These are phyloP conservation scores for Amphiura filiformis DNA, from an alignment of 35 echinoderm and acorn worm species.

Conservation along the genomic window DNA sequence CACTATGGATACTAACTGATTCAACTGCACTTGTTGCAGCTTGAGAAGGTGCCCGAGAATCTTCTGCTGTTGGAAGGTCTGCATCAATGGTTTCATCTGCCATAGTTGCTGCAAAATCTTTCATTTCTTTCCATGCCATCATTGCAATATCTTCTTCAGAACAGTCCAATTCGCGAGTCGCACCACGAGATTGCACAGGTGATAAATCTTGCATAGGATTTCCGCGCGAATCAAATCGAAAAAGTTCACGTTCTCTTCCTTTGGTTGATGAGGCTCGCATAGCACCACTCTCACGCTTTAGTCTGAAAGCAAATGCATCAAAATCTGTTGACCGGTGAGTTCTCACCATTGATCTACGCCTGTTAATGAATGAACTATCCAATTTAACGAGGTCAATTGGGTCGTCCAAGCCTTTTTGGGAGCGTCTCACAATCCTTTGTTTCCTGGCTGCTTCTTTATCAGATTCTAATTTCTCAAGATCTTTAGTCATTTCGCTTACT, in stretches of 20 bases:
- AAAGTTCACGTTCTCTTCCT: not conserved
- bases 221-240: not conserved
- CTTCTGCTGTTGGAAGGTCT: not conserved
- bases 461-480: constrained; percentile 50
- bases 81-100: not conserved
- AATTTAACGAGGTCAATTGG: not conserved
- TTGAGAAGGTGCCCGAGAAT: not conserved
- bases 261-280: not conserved
- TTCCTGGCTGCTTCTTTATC: constrained; percentile 44
- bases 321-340: constrained; percentile 25
- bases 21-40: not conserved
- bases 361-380: not conserved
- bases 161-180: not conserved
- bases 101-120: not conserved
- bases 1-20: not conserved
- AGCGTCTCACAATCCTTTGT: not conserved
- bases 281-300: constrained; percentile 7
- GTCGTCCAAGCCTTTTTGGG: not conserved
- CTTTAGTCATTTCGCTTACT: constrained; percentile 63
- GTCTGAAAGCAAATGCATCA: constrained; percentile 48
- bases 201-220: not conserved
- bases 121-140: not conserved
- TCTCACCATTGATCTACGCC: not conserved
- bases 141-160: not conserved
- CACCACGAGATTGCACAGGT: not conserved